These are phyloP conservation scores for Myiopsitta monachus DNA, from an alignment of 2,113 vertebrate genomes.

Conservation along the genomic window DNA sequence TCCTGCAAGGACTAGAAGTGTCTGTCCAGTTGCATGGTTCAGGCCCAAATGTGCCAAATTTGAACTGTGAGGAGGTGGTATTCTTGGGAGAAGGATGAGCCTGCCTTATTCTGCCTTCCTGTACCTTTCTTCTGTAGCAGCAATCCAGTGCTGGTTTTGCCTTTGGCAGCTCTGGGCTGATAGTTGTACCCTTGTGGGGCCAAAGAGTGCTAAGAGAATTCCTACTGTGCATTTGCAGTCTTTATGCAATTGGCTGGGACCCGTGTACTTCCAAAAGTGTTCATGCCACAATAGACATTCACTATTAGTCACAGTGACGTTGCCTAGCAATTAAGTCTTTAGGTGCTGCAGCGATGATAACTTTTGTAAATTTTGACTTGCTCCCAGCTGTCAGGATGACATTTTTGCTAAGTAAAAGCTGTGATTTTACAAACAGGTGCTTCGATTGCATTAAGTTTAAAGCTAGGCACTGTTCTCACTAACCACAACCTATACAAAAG, in stretches of 20 bases:
- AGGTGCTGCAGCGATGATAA: not conserved
- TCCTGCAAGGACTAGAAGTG: not conserved
- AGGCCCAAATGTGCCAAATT: not conserved
- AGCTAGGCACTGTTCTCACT: not conserved
- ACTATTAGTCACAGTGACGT: not conserved
- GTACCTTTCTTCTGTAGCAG: not conserved
- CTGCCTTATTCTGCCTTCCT: not conserved
- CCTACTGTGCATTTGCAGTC: not conserved
- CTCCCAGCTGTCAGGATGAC: not conserved
- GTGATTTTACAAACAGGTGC: not conserved
- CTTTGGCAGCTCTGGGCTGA: not conserved
- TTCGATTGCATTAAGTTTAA: not conserved
- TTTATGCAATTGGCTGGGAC: not conserved
- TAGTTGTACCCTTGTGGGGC: not conserved
- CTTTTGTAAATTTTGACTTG: not conserved
- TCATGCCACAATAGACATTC: not conserved
- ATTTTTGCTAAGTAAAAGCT: not conserved
- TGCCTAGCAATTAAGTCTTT: not conserved
- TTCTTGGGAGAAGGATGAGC: not conserved
- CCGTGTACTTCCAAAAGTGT: not conserved
- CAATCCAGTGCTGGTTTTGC: not conserved
- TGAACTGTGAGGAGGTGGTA: not conserved
- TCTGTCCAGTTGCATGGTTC: not conserved
- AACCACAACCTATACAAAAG: not conserved
- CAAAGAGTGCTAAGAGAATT: not conserved